These are phyloP conservation scores for Drosophila prolongata DNA, from an alignment of 2,888 invertebrate species.

Conservation along the genomic window DNA sequence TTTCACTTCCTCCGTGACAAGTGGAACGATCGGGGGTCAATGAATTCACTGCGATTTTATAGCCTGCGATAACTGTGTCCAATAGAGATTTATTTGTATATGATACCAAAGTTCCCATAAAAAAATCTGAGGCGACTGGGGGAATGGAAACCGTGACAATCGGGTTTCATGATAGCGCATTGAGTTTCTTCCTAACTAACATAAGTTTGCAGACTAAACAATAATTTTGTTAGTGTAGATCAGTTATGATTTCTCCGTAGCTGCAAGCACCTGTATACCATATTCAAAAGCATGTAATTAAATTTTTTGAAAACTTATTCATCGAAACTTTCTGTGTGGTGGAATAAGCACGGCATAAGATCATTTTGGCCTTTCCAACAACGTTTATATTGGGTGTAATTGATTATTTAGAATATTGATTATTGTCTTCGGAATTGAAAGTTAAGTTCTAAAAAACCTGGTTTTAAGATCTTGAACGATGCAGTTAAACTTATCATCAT, in stretches of 20 bases:
- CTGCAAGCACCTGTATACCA: background rate
- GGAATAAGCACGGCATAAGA: too few species aligned
- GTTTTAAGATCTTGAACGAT: too few species aligned
- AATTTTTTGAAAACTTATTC: background rate
- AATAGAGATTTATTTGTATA: constrained; percentile 21
- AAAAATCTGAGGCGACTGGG: background rate
- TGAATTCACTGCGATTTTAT: constrained; percentile 4
- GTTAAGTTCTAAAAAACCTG: too few species aligned
- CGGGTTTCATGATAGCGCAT: background rate
- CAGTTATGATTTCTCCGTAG: background rate
- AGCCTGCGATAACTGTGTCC: constrained; percentile 1
- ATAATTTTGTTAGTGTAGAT: background rate
- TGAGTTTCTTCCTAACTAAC: background rate
- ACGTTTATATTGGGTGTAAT: background rate
- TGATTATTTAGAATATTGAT: background rate
- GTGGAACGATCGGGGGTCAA: constrained; percentile 17
- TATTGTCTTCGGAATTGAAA: too few species aligned
- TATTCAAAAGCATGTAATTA: background rate
- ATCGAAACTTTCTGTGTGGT: background rate
- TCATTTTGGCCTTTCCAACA: background rate
- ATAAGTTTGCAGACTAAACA: background rate
- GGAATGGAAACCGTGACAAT: background rate
- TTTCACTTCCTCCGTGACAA: constrained; percentile 17
- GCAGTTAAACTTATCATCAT: too few species aligned
- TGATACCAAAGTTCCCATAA: background rate